Conservation (phyloP, 2,113 vertebrate species). For the Lampris incognitus region DNA sequence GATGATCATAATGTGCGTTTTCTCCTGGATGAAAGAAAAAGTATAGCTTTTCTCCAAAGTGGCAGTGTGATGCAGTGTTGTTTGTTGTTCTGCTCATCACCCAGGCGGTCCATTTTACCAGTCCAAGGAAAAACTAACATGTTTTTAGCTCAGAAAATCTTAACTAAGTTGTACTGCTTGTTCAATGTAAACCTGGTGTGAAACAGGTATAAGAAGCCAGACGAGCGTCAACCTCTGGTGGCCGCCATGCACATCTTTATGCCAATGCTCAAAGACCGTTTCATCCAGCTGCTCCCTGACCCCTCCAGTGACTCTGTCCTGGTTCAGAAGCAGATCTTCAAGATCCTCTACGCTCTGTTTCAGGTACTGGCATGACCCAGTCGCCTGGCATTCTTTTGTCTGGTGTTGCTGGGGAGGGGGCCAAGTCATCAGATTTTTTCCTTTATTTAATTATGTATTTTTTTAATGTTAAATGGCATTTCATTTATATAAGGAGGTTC, state of each 20-base stretch:
- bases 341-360: slow-evolving; percentile 99
- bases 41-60: too few relatives aligned
- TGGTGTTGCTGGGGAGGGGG: not conserved
- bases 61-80: too few relatives aligned
- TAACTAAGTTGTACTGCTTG: too few relatives aligned
- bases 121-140: too few relatives aligned
- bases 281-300: slow-evolving; percentile 93
- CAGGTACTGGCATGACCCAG: slow-evolving; percentile 83
- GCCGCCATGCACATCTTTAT: slow-evolving; percentile 99
- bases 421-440: not conserved
- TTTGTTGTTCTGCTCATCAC: too few relatives aligned
- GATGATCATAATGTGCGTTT: too few relatives aligned
- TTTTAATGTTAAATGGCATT: not conserved
- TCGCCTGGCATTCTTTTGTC: not conserved
- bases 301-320: slow-evolving; percentile 95
- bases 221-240: slow-evolving; percentile 94
- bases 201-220: slow-evolving; percentile 96
- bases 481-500: too few relatives aligned
- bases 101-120: too few relatives aligned
- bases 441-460: not conserved
- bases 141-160: too few relatives aligned
- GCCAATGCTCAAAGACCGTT: slow-evolving; percentile 96
- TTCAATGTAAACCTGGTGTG: slow-evolving; percentile 7
- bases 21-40: too few relatives aligned
- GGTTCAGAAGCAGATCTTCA: slow-evolving; percentile 99